Evolutionary conservation across 2,113 vertebrate genomes (phyloP).

Genomic region (Proterorhinus semilunaris): DNA sequence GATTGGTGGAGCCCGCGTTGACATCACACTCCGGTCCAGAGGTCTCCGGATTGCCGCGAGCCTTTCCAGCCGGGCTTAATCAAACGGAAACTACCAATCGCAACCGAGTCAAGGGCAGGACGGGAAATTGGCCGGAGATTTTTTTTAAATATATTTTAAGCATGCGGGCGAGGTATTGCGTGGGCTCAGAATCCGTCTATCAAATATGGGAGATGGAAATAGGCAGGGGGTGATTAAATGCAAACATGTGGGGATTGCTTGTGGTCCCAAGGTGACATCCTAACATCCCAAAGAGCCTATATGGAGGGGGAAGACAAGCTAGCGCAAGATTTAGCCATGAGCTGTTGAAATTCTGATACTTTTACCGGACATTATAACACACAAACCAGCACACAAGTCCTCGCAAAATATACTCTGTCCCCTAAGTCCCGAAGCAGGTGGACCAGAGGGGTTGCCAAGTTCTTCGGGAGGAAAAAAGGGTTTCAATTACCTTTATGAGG

Average conservation of each 20-base stretch:
- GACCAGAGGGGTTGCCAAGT: too few relatives aligned
- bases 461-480: too few relatives aligned
- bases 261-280: too few relatives aligned
- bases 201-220: neutral
- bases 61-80: constrained; percentile 48
- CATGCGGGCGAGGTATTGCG: constrained; percentile 39
- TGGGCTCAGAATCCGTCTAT: constrained; percentile 25
- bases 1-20: constrained; percentile 16
- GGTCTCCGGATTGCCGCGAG: constrained; percentile 27
- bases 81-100: constrained; percentile 61
- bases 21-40: constrained; percentile 23
- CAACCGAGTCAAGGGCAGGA: constrained; percentile 45
- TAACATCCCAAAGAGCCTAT: too few relatives aligned
- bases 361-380: too few relatives aligned
- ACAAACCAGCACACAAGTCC: too few relatives aligned
- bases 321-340: too few relatives aligned
- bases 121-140: constrained; percentile 28
- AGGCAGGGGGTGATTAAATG: neutral
- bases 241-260: neutral
- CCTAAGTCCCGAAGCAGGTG: too few relatives aligned
- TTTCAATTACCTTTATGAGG: too few relatives aligned
- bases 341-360: too few relatives aligned
- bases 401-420: too few relatives aligned
- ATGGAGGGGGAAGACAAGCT: too few relatives aligned
- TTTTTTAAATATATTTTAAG: constrained; percentile 9